A percentile compares a stretch with the other conserved stretches of the same genome.
These are phyloP conservation scores for Adineta ricciae DNA, from an alignment of 2,888 invertebrate species.

Conservation along the genomic window DNA sequence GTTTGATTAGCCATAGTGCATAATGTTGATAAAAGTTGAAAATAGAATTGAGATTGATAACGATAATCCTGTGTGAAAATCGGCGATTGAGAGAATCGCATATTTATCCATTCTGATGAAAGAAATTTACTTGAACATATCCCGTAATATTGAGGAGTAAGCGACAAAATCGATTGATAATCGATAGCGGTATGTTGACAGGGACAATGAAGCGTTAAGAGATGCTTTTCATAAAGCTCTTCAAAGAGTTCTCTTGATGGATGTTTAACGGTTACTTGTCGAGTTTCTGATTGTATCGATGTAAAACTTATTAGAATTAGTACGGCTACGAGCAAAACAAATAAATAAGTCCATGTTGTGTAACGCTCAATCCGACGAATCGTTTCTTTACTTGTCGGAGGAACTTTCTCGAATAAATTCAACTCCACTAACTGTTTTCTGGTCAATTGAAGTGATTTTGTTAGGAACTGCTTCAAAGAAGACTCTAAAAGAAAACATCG, in stretches of 20 bases:
- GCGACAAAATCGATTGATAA: neutral
- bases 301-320: neutral
- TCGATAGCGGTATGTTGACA: neutral
- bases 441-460: neutral
- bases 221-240: neutral
- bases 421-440: neutral
- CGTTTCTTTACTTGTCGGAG: neutral
- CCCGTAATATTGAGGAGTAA: neutral
- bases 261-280: neutral
- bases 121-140: neutral
- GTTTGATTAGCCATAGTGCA: neutral
- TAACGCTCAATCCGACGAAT: neutral
- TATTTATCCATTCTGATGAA: neutral
- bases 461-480: too few species aligned
- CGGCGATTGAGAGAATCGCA: neutral
- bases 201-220: neutral
- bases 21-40: neutral
- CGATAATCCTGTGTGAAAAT: neutral
- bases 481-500: too few species aligned
- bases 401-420: neutral
- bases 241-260: neutral
- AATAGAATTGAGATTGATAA: neutral
- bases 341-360: neutral
- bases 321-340: neutral
- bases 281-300: neutral